Evolutionary conservation across 2,888 invertebrate genomes (phyloP), one percentile per base, ranked within the genome.

Genomic region (Cartodere bifasciata): DNA sequence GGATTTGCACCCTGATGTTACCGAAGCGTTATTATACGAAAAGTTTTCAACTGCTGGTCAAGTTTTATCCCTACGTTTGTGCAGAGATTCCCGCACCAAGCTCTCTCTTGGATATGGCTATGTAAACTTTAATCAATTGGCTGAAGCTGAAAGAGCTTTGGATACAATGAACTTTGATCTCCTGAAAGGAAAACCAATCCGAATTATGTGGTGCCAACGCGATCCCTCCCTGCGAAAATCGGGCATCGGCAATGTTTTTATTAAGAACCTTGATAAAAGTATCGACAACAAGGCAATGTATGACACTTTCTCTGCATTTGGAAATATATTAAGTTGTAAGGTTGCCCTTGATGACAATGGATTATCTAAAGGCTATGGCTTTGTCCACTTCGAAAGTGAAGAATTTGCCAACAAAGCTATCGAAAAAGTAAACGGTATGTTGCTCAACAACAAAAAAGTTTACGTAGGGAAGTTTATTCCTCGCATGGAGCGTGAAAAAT

Each of bases 181-280:
- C 53, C 73, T 99, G 48, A 92, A 91, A 63, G 91, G 91, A 46
- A 81, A 90, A 55, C 97, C 97, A 39, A 97, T 98, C 57, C 80
- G 98, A 57, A 98, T 99, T 54, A 98, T 98, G 98, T 98, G 98
- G 98, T 95, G 95, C 43, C 98, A 98, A 65, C 76, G 98, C 52
- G 97, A 98, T 67, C 97, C 97, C 16, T 92, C 94, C 14, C 72
- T 97, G 37, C 77, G 98, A 50, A 91, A 94, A 63, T 97, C 97
- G 37, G 98, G 98, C 34, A 88, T 95, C 43, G 97, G 97, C 35
- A 99, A 99, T 67, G 91, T 99, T 39, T 99, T 99, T 64, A 98
- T 98, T 52, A 99, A 98, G 67, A 98, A 98, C 62, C 66, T 98
- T 61, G 94, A 98, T 62, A 97, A 91, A 64, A 80, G 78, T 44